Evolutionary conservation across 1,140 invertebrate genomes (phyloP).

Genomic region (Oscheius sp.): DNA sequence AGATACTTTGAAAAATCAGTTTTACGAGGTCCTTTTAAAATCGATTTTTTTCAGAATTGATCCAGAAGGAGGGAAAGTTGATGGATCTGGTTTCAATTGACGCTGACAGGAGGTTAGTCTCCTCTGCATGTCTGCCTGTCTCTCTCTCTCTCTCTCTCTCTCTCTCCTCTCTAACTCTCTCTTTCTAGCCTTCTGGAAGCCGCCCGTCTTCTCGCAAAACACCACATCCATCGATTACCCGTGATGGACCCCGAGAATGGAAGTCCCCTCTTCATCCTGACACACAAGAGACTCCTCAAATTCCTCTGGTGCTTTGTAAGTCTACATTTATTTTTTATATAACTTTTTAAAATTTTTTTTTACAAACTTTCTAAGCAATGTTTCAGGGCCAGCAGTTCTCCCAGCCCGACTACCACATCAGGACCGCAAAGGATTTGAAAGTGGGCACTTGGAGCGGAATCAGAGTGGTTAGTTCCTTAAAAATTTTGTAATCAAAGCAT

Average conservation of each 20-base stretch:
- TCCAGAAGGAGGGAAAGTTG: conserved; percentile 22
- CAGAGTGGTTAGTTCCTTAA: conserved; percentile 20
- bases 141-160: not conserved
- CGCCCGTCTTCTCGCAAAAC: conserved; percentile 20
- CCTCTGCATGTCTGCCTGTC: too few relatives aligned
- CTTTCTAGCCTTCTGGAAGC: conserved; percentile 27
- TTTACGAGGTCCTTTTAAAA: not conserved
- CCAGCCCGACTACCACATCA: conserved; percentile 21
- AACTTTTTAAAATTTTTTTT: conserved; percentile 3
- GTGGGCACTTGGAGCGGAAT: conserved; percentile 37
- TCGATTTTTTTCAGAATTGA: conserved; percentile 21
- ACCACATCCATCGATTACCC: conserved; percentile 33
- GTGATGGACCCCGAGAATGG: conserved; percentile 25
- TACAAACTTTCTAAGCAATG: too few relatives aligned
- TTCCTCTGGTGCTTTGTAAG: conserved; percentile 38
- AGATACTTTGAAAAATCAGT: too few relatives aligned
- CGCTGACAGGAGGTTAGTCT: conserved; percentile 14
- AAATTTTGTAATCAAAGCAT: not conserved
- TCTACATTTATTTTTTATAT: not conserved
- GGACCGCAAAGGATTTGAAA: conserved; percentile 29
- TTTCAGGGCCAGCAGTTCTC: conserved; percentile 33
- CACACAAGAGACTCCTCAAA: conserved; percentile 36
- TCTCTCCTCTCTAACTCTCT: not conserved
- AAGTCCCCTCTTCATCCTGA: conserved; percentile 34
- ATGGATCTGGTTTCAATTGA: conserved; percentile 13